Conservation (phyloP, 2,888 invertebrate species). For the Yponomeuta cagnagella region DNA sequence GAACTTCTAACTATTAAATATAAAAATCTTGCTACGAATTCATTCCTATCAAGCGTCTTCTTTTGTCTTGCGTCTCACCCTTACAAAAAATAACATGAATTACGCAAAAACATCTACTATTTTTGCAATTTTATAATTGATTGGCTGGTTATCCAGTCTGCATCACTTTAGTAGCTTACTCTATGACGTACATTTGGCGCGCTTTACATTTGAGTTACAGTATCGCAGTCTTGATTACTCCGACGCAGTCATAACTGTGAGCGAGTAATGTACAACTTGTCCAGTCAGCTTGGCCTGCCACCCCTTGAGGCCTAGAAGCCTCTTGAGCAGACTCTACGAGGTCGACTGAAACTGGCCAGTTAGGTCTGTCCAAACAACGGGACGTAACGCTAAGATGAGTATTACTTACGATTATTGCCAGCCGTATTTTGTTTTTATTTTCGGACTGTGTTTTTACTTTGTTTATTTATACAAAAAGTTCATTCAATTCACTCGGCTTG, state of each 20-base stretch:
- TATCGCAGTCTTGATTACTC: slow-evolving; percentile 16
- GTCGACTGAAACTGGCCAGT: slow-evolving; percentile 7
- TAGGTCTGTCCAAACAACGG: slow-evolving; percentile 12
- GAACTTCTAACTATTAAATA: too few relatives aligned
- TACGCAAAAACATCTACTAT: too few relatives aligned
- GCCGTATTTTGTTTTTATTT: slow-evolving; percentile 15
- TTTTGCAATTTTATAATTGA: too few relatives aligned
- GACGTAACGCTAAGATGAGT: slow-evolving; percentile 12
- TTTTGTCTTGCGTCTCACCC: too few relatives aligned
- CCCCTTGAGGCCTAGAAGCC: background rate
- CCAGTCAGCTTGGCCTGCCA: background rate
- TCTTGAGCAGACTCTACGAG: background rate
- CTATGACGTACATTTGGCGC: background rate
- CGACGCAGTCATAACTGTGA: slow-evolving; percentile 14
- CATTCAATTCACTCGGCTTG: slow-evolving; percentile 10
- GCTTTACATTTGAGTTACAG: slow-evolving; percentile 14
- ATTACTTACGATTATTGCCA: slow-evolving; percentile 16
- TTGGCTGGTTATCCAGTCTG: background rate
- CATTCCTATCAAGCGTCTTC: too few relatives aligned
- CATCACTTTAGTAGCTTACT: background rate
- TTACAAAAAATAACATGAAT: too few relatives aligned
- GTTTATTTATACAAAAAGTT: slow-evolving; percentile 11
- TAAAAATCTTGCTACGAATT: too few relatives aligned
- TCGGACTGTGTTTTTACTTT: slow-evolving; percentile 10
- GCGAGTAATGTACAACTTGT: slow-evolving; percentile 14